Evolutionary conservation across 2,113 vertebrate genomes (phyloP), one percentile per base, ranked within the genome.

Genomic region (Alaudala cheleensis): DNA sequence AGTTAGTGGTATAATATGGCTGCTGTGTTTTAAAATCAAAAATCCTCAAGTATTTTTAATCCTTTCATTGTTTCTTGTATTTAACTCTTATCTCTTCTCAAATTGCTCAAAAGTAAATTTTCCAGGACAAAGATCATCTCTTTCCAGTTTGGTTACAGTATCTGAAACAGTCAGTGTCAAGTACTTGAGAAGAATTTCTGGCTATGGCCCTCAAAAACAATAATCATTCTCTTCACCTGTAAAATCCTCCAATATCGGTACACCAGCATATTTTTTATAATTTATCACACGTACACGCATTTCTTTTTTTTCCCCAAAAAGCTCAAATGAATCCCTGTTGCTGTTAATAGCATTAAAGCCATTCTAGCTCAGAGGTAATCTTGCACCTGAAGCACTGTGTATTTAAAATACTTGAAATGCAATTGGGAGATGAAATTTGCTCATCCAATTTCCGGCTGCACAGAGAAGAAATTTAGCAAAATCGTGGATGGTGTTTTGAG

Each of bases 361-460:
- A 67, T 64, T 85, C 62, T 44, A 93, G 69, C 61, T 93, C 79
- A 81, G 85, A 86, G 73, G 84, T 61, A 87, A 91, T 39, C 65
- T 37, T 24, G 54, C 37, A 94, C 66, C 84, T 85, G 37, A 92
- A 95, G 82, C 56, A 64, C 54, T 17, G 39, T 44, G 66, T 91
- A 61, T 64, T 95, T 93, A 87, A 94, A 95, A 91, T 39, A 93
- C 80, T 51, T 93, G 65, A 93, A 92, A 93, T 47, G 69, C 57
- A 65, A 85, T 76, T 64, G 86, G 76, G 83, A 92, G 81, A 65
- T 90, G 61, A 90, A 90, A 88, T 74, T 80, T 82, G 42, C 87
- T 91, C 86, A 85, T 80, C 47, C 72, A 92, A 92, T 93, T 93
- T 91, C 86, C 23, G 0, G 29, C 62, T 89, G 23, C 45, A 39